Percentiles rank a stretch among this genome's conserved stretches.
phyloP scores from a whole-genome alignment of 2,888 invertebrate genomes.

The Amorpha juglandis region DNA sequence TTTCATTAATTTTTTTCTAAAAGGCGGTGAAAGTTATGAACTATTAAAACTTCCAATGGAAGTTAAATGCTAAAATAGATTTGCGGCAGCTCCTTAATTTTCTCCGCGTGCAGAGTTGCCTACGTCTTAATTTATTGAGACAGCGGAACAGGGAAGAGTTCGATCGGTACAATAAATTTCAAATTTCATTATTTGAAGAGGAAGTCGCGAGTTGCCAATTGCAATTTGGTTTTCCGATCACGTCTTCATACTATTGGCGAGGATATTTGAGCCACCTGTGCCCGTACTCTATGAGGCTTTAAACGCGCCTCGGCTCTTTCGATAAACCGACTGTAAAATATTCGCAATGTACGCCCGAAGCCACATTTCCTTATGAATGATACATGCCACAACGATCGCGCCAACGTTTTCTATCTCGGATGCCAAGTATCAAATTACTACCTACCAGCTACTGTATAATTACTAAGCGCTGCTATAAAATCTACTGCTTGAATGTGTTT shows the following conservation, averaged over 20 bases:
- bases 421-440: constrained; percentile 51
- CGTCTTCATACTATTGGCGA: constrained; percentile 80
- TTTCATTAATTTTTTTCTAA: not conserved
- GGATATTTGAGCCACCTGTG: constrained; percentile 82
- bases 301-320: constrained; percentile 76
- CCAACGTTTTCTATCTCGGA: constrained; percentile 45
- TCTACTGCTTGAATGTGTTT: constrained; percentile 41
- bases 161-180: constrained; percentile 79
- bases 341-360: constrained; percentile 69
- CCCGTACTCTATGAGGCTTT: constrained; percentile 80
- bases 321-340: constrained; percentile 82
- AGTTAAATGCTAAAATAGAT: constrained; percentile 43
- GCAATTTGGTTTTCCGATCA: constrained; percentile 79
- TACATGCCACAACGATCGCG: constrained; percentile 68
- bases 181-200: constrained; percentile 83
- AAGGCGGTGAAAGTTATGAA: constrained; percentile 32
- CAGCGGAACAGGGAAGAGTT: constrained; percentile 62
- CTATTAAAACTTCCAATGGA: constrained; percentile 29
- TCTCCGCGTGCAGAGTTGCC: constrained; percentile 56
- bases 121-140: constrained; percentile 70
- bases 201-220: constrained; percentile 78
- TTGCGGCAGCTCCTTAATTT: constrained; percentile 54
- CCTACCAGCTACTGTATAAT: constrained; percentile 59
- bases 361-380: constrained; percentile 80
- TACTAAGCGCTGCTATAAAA: constrained; percentile 47